Base-by-base conservation (phyloP, 2,113 vertebrate genomes). In the Dasyornis broadbenti region DNA sequence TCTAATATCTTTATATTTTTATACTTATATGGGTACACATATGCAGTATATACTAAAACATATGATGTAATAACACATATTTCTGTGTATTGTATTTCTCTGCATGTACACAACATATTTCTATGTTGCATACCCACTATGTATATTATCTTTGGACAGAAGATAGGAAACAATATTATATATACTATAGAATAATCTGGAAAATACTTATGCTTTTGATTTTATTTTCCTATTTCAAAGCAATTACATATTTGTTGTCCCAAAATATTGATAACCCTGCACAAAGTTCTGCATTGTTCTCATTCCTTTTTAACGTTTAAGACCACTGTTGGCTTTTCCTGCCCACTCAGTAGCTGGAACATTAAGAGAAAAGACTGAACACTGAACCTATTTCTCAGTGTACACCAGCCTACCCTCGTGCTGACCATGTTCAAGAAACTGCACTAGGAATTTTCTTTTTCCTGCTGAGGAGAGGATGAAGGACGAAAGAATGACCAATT, bases 401-500 rank as follows among this genome's bases (percentile, higher is more conserved):
- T 68, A 76, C 77, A 82, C 44, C 86, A 97, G 80, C 68, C 86
- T 96, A 93, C 64, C 94, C 89, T 92, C 33, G 10, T 95, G 89
- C 91, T 96, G 59, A 82, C 85, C 94, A 94, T 89, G 89, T 94
- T 97, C 94, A 98, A 97, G 98, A 97, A 97, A 96, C 59, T 92
- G 95, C 95, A 89, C 69, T 37, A 83, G 94, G 96, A 97, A 97
- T 93, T 96, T 89, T 93, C 86, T 97, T 97, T 96, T 97, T 97
- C 97, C 97, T 97, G 96, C 97, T 97, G 97, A 97, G 95, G 93
- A 97, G 88, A 96, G 95, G 95, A 96, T 90, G 79, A 92, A 92
- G 96, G 89, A 91, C 81, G 88, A 90, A 97, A 98, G 97, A 98
- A 97, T 96, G 97, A 97, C 97, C 98, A 98, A 98, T 98, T 98